Percentiles rank a stretch among this genome's conserved stretches.
Conservation (phyloP, 2,888 invertebrate species). For the Deilephila elpenor region DNA sequence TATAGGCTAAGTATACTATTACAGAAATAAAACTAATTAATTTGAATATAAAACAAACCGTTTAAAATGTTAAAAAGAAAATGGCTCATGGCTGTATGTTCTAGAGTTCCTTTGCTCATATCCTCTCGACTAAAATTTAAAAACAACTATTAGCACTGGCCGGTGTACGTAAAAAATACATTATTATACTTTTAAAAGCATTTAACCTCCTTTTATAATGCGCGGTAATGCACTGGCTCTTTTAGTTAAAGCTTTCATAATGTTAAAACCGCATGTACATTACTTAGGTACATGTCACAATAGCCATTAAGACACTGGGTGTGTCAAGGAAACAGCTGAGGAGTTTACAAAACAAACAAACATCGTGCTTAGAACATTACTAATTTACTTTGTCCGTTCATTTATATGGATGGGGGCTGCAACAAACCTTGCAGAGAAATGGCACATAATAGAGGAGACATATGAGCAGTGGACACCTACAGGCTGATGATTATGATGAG, state of each 20-base stretch:
- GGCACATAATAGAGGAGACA: no score
- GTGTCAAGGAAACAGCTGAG: constrained; percentile 13
- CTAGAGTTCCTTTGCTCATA: neutral
- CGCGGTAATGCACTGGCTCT: constrained; percentile 2
- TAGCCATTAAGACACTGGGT: constrained; percentile 1
- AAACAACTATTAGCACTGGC: neutral
- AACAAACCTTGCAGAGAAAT: no score
- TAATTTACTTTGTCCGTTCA: no score
- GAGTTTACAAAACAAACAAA: neutral
- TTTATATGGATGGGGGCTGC: no score
- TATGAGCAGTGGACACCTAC: no score
- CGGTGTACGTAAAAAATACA: neutral
- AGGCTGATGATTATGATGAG: no score
- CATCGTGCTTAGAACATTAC: neutral
- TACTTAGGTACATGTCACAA: constrained; percentile 19
- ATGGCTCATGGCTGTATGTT: neutral
- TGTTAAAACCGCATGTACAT: constrained; percentile 9
- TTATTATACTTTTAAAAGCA: neutral
- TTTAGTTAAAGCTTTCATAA: constrained; percentile 22
- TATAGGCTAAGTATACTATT: no score
- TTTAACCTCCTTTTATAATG: constrained; percentile 21
- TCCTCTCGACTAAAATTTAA: neutral
- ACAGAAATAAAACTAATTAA: no score
- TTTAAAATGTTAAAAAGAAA: no score
- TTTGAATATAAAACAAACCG: no score